A percentile compares a stretch with the other conserved stretches of the same genome.
Conservation (phyloP, 2,113 vertebrate genomes). For the Megaleporinus macrocephalus region DNA sequence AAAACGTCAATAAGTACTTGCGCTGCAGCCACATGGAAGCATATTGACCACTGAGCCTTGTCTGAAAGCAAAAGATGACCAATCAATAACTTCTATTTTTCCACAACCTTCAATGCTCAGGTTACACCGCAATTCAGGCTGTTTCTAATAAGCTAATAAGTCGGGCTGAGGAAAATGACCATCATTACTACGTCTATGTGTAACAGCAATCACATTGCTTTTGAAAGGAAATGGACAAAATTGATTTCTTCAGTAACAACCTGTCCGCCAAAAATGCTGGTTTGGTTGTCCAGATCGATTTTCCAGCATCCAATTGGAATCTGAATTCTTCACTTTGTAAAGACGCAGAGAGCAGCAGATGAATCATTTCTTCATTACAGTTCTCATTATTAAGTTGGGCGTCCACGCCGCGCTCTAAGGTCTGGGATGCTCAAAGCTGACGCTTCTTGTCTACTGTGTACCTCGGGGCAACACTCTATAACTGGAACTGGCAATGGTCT, state of each 20-base stretch:
- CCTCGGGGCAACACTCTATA: too few species aligned
- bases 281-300: not conserved
- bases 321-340: not conserved
- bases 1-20: not conserved
- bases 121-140: slow-evolving; percentile 7
- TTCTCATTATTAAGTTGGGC: too few species aligned
- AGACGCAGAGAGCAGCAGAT: not conserved
- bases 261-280: not conserved
- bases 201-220: slow-evolving; percentile 12
- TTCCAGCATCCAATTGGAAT: too few species aligned
- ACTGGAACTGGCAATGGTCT: too few species aligned
- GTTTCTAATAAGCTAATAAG: slow-evolving; percentile 20
- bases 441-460: too few species aligned
- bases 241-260: slow-evolving; percentile 7
- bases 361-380: not conserved
- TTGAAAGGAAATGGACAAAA: not conserved
- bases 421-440: too few species aligned
- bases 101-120: slow-evolving; percentile 15
- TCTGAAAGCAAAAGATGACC: slow-evolving; percentile 11
- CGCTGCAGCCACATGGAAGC: slow-evolving; percentile 3
- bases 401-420: too few species aligned
- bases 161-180: slow-evolving; percentile 12
- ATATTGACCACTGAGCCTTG: slow-evolving; percentile 3
- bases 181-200: slow-evolving; percentile 18
- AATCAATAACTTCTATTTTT: slow-evolving; percentile 31